Evolutionary conservation across 2,797 vertebrate genomes (phyloP), one percentile per base, ranked within the genome.

Genomic region (Petrocephalus schoutedeni): DNA sequence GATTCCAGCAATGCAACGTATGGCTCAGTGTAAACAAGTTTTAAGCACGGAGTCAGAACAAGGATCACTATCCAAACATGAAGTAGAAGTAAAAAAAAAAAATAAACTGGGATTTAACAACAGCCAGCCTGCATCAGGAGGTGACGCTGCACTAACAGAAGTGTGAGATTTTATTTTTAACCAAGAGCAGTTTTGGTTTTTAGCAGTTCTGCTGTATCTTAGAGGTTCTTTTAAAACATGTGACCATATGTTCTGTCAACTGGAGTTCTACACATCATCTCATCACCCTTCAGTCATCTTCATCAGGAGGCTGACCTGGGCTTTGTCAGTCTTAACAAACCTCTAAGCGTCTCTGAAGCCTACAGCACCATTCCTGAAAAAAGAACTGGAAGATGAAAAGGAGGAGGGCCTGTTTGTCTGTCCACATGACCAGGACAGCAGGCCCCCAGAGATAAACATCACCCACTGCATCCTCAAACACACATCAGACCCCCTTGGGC

Each of bases 91-190:
- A 77, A 45, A 77, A 45, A 2, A 36, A n/a, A 45, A 77, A 45
- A 54, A 54, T 3, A 54, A 54, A 54, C 6, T 8, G 12, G 53
- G 53, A 54, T 54, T 54, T 54, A 12, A 28, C 28, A 53, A 53
- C 41, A 51, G 80, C 21, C 10, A 21, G 21, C 8, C 51, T 28
- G 36, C n/a, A 54, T 83, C 80, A 83, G 19, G 9, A 83, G 80
- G 49, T 83, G 80, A 83, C 21, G 53, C 51, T 54, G 45, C 80
- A 83, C 45, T 83, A 53, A 83, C 41, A 83, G 21, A 83, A 54
- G 80, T 83, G 80, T 83, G 53, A 54, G 80, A 83, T 51, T 83
- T 83, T 83, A 83, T 83, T 83, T 83, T 83, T 83, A 83, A 83
- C 80, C 51, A 83, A 23, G 21, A 83, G 80, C 45, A 0, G n/a